Evolutionary conservation across 1,140 invertebrate genomes (phyloP), one percentile per base, ranked within the genome.

Genomic region (Charaxes varanes): DNA sequence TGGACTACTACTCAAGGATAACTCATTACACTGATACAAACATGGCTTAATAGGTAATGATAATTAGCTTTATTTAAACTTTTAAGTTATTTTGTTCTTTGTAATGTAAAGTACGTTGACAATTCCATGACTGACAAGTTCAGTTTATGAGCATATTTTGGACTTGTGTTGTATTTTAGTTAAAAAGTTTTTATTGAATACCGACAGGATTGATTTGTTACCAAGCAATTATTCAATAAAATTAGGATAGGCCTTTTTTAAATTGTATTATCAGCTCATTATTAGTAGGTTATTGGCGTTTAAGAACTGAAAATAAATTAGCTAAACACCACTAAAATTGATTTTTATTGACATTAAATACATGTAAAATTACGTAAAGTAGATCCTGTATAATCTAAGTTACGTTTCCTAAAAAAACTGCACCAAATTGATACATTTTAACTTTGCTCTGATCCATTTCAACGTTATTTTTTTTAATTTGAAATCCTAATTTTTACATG

Each of bases 261-360:
- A 79, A 83, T 83, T 83, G 79, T 83, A 80, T 83, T 83, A 83
- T 77, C 72, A 70, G 78, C 78, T 83, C 78, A 80, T 79, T 77
- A 79, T 69, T 83, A 69, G 68, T 83, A 80, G 74, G 72, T 77
- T 81, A 79, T 73, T 77, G 76, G 76, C 79, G 74, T 76, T 83
- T 83, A 83, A 83, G 79, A 83, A 83, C 79, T 83, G 79, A 83
- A 71, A 80, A 79, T 79, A 80, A 83, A 83, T 67, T 83, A 83
- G 79, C 76, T 83, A 83, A 79, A 79, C 71, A 79, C 71, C 60
- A 60, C 57, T 45, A 65, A 23, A 49, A 48, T 45, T 32, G 41
- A 27, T 52, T 70, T 68, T 67, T 60, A 44, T 52, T n/a, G n/a
- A n/a, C n/a, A n/a, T 62, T 53, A 0, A 18, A 12, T n/a, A n/a